These are phyloP conservation scores for Eurytemora carolleeae DNA, from an alignment of 1,140 invertebrate species.

Conservation along the genomic window DNA sequence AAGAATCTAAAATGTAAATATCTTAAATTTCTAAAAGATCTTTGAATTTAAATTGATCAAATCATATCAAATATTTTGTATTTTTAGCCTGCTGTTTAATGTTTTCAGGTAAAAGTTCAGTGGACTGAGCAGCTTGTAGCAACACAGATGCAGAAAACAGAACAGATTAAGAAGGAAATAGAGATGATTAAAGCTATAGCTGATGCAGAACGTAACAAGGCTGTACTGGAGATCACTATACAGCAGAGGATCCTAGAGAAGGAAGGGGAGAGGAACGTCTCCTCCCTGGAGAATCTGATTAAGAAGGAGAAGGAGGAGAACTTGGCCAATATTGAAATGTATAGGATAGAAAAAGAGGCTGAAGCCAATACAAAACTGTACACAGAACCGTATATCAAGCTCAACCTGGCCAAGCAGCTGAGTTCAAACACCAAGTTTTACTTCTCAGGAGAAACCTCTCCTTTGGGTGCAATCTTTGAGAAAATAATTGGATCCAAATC, in stretches of 20 bases:
- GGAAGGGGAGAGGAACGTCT: conserved; percentile 1
- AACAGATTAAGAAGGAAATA: conserved; percentile 6
- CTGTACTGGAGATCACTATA: conserved; percentile 4
- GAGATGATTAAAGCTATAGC: neutral
- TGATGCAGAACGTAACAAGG: conserved; percentile 6
- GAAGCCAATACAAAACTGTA: conserved; percentile 9
- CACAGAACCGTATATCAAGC: conserved; percentile 4
- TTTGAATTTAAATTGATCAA: too few relatives aligned
- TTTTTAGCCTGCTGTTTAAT: too few relatives aligned
- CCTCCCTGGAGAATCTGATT: conserved; percentile 2
- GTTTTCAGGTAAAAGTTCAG: conserved; percentile 12
- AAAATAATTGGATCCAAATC: too few relatives aligned
- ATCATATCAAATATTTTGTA: too few relatives aligned
- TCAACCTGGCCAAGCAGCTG: conserved; percentile 4
- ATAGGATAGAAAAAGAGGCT: neutral
- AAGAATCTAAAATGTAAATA: too few relatives aligned
- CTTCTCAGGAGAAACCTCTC: neutral
- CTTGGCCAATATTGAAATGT: neutral
- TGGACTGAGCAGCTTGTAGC: conserved; percentile 8
- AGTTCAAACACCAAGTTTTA: conserved; percentile 5
- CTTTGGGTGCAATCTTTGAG: conserved; percentile 5
- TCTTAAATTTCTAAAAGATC: too few relatives aligned
- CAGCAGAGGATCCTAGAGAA: conserved; percentile 1
- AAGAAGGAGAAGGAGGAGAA: neutral
- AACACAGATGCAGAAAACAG: conserved; percentile 2